Conservation (phyloP, 2,113 vertebrate species). For the Loxodonta africana region DNA sequence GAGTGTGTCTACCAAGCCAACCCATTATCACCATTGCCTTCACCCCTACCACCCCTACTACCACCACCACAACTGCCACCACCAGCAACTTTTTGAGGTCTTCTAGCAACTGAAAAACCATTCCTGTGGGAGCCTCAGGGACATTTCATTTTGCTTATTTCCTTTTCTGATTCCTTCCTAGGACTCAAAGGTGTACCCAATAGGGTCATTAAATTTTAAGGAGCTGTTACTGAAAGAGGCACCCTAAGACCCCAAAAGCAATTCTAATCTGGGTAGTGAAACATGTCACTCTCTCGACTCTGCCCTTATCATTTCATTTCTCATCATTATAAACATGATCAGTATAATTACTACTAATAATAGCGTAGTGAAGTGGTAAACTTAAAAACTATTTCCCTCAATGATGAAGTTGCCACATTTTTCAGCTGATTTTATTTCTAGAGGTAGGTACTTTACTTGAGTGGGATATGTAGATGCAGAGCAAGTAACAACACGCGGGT, state of each 20-base stretch:
- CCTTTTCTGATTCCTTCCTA: background rate
- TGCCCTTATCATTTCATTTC: background rate
- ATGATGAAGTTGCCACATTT: background rate
- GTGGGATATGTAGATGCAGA: background rate
- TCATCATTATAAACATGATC: background rate
- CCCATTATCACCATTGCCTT: background rate
- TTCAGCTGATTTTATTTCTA: background rate
- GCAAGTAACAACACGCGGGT: background rate
- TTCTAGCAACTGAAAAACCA: background rate
- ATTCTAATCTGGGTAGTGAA: conserved; percentile 23
- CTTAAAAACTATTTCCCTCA: background rate
- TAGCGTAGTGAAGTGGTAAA: background rate
- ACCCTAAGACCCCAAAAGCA: background rate
- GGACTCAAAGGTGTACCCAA: background rate
- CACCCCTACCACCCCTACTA: background rate
- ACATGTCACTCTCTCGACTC: background rate
- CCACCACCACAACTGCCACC: background rate
- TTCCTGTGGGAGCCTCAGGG: background rate
- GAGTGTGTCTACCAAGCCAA: background rate
- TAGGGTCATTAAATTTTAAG: conserved; percentile 37
- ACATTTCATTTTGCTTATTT: background rate
- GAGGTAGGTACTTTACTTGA: background rate
- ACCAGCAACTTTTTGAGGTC: background rate
- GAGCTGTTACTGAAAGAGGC: background rate
- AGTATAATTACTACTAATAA: background rate